Evolutionary conservation across 1,140 invertebrate genomes (phyloP).

Genomic region (Anastrepha ludens): DNA sequence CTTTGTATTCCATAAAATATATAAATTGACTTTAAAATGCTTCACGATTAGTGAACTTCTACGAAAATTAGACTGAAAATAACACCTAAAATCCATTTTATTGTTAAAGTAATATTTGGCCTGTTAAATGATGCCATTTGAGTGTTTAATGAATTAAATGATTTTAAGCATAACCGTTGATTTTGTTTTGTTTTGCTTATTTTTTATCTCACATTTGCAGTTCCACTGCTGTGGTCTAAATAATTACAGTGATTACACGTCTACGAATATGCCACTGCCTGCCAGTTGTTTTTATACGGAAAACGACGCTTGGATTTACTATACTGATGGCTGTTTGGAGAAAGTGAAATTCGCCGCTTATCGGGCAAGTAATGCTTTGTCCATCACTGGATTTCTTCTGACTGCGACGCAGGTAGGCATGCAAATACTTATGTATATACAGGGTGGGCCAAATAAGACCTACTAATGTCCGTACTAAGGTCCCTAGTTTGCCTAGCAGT

Average conservation of each 20-base stretch:
- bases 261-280: constrained; percentile 16
- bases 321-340: constrained; percentile 31
- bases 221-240: constrained; percentile 41
- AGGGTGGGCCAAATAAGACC: background rate
- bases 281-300: constrained; percentile 23
- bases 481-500: too few species aligned
- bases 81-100: background rate
- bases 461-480: too few species aligned
- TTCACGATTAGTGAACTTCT: background rate
- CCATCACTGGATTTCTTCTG: background rate
- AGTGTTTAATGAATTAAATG: background rate
- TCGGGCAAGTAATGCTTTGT: constrained; percentile 1
- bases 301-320: constrained; percentile 13
- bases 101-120: background rate
- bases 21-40: background rate
- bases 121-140: background rate
- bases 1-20: too few species aligned
- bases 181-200: background rate
- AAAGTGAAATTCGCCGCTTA: constrained; percentile 30
- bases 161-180: background rate
- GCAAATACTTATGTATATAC: too few species aligned
- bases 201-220: background rate
- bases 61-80: background rate
- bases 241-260: constrained; percentile 34
- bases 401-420: background rate